Evolutionary conservation across 1,140 invertebrate species (phyloP).

Genomic region (Brachionus manjavacas): DNA sequence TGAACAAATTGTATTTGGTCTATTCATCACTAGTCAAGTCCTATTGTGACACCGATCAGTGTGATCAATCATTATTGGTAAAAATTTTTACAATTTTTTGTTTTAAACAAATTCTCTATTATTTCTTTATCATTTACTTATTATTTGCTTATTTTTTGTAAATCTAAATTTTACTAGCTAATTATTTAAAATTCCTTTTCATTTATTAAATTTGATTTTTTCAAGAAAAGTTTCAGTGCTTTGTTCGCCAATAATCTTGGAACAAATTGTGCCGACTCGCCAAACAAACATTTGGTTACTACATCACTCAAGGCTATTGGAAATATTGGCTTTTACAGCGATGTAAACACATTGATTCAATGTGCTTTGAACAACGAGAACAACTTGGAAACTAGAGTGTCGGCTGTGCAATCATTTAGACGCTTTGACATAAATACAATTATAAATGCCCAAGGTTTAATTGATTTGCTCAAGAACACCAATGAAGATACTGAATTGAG

Average conservation of each 20-base stretch:
- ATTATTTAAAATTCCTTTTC: not conserved
- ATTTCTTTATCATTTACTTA: not conserved
- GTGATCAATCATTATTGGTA: not conserved
- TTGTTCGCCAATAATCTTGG: not conserved
- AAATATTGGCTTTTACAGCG: constrained; percentile 16
- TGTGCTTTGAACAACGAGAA: constrained; percentile 7
- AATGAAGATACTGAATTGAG: constrained; percentile 39
- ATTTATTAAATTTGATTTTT: not conserved
- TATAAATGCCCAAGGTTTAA: not conserved
- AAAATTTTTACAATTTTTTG: not conserved
- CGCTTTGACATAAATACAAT: constrained; percentile 9
- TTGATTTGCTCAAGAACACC: not conserved
- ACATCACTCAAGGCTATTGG: constrained; percentile 27
- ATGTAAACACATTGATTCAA: not conserved
- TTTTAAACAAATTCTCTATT: not conserved
- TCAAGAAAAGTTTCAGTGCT: not conserved
- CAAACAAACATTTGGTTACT: not conserved
- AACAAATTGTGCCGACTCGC: constrained; percentile 8
- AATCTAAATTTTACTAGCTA: too few relatives aligned
- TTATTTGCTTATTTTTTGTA: not conserved
- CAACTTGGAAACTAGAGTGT: constrained; percentile 3
- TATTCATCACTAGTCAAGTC: constrained; percentile 26
- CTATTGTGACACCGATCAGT: not conserved
- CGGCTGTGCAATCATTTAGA: constrained; percentile 31
- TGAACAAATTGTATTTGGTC: constrained; percentile 33